Percentiles rank a stretch among this genome's conserved stretches.
Conservation (phyloP, 2,113 vertebrate species). For the Coturnix japonica region DNA sequence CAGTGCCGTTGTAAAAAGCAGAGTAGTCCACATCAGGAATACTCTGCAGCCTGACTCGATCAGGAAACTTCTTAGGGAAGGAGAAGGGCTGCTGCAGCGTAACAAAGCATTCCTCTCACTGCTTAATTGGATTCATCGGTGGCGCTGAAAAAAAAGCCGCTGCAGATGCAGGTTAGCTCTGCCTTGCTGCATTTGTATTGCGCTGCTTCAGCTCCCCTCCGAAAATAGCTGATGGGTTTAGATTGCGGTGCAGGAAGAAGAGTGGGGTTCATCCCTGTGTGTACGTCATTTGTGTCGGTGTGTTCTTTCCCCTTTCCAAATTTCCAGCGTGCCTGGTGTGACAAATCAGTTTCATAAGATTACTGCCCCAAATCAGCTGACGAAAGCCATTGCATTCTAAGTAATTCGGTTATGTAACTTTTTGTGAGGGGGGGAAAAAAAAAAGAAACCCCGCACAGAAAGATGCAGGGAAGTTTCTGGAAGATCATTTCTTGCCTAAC, state of each 20-base stretch:
- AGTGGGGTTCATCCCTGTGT: conserved; percentile 44
- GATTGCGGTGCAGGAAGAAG: conserved; percentile 46
- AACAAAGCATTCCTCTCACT: conserved; percentile 1
- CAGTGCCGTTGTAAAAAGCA: neutral
- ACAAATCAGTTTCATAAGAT: conserved; percentile 57
- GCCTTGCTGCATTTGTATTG: conserved; percentile 37
- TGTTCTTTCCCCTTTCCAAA: conserved; percentile 41
- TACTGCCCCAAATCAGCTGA: conserved; percentile 59
- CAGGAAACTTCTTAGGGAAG: neutral
- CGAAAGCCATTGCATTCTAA: conserved; percentile 61
- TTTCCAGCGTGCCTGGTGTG: conserved; percentile 51
- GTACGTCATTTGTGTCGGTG: neutral
- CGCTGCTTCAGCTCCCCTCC: conserved; percentile 60
- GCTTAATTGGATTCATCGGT: conserved; percentile 60
- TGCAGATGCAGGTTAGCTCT: conserved; percentile 67
- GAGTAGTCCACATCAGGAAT: neutral
- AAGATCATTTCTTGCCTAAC: conserved; percentile 68
- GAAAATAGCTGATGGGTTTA: conserved; percentile 56
- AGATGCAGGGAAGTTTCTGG: conserved; percentile 73
- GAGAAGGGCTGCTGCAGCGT: neutral
- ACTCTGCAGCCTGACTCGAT: neutral
- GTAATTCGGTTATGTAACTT: conserved; percentile 65
- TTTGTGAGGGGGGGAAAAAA: too few relatives aligned
- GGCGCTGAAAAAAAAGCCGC: conserved; percentile 25
- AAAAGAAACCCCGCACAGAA: neutral